These are phyloP conservation scores for Spinus olivaceus DNA, from an alignment of 2,797 vertebrate genomes.

Conservation along the genomic window DNA sequence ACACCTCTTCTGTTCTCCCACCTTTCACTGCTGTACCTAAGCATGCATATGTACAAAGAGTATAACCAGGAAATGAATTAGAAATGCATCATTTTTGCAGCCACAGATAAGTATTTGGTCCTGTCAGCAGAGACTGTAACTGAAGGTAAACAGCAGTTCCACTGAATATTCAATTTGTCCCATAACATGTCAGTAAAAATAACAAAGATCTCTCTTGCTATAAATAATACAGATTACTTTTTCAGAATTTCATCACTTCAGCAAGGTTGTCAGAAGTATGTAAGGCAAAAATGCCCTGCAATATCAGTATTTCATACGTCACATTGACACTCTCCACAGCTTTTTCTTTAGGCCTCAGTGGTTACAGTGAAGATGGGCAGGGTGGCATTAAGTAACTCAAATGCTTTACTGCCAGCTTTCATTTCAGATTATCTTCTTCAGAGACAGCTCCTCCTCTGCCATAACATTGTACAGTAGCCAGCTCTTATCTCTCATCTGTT, in stretches of 20 bases:
- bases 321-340: slow-evolving; percentile 13
- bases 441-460: not conserved
- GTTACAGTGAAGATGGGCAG: not conserved
- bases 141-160: slow-evolving; percentile 45
- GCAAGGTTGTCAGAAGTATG: not conserved
- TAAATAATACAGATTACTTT: slow-evolving; percentile 47
- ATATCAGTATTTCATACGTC: not conserved
- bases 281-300: not conserved
- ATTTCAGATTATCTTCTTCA: not conserved
- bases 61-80: not conserved
- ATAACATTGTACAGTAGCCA: not conserved
- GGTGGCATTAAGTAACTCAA: not conserved
- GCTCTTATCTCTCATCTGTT: not conserved
- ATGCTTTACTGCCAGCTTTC: not conserved
- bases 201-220: slow-evolving; percentile 15
- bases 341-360: slow-evolving; percentile 40
- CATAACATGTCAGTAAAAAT: not conserved
- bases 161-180: slow-evolving; percentile 41
- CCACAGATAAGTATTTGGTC: not conserved
- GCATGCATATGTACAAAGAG: not conserved
- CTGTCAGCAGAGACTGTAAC: not conserved
- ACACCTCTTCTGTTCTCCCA: not conserved
- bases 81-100: not conserved
- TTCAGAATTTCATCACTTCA: slow-evolving; percentile 21
- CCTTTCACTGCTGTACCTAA: not conserved